These are phyloP conservation scores for Drosophila hydei DNA, from an alignment of 1,140 invertebrate species.

Conservation along the genomic window DNA sequence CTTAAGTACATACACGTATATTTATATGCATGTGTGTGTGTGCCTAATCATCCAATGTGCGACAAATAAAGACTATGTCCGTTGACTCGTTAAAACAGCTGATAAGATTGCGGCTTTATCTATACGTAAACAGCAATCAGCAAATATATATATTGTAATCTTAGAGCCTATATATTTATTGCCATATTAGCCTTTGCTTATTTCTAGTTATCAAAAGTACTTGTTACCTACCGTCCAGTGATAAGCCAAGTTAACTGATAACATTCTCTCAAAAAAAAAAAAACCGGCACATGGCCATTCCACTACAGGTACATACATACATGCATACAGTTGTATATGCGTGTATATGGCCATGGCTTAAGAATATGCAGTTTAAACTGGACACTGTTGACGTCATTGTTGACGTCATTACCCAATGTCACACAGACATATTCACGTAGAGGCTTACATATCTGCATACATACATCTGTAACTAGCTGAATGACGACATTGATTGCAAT, in stretches of 20 bases:
- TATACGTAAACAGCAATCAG: neutral
- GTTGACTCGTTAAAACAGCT: conserved; percentile 50
- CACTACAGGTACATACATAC: neutral
- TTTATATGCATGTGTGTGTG: conserved; percentile 28
- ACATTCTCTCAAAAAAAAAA: conserved; percentile 10
- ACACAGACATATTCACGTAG: conserved; percentile 1
- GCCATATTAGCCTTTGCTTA: conserved; percentile 39
- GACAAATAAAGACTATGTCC: conserved; percentile 59
- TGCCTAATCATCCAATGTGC: conserved; percentile 39
- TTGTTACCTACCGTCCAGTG: conserved; percentile 27
- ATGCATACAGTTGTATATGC: neutral
- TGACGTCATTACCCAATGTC: conserved; percentile 28
- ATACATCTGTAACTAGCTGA: neutral
- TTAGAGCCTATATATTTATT: conserved; percentile 37
- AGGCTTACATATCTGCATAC: neutral
- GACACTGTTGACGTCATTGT: conserved; percentile 59
- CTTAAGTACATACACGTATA: conserved; percentile 24
- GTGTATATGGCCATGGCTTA: conserved; percentile 25
- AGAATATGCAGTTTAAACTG: conserved; percentile 62
- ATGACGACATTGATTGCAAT: conserved; percentile 35
- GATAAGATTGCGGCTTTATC: conserved; percentile 67
- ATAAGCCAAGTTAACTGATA: conserved; percentile 37
- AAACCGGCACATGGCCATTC: conserved; percentile 40
- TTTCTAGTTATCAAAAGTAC: conserved; percentile 27
- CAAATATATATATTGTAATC: conserved; percentile 6